Percentiles rank a stretch among this genome's conserved stretches.
Evolutionary conservation across 2,888 invertebrate species (phyloP).

Genomic region (Mythimna albipuncta): DNA sequence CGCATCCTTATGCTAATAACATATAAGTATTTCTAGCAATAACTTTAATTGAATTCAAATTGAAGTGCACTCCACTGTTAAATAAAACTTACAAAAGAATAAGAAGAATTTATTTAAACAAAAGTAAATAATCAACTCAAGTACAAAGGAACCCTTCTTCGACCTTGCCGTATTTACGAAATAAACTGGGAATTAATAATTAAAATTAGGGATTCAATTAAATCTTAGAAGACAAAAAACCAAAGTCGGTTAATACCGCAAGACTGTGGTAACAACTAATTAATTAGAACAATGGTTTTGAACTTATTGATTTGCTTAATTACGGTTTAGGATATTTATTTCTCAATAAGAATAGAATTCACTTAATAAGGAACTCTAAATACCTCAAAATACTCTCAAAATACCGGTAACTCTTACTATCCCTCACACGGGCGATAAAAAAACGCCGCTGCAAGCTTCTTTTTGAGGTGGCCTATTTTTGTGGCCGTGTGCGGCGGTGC

Average conservation of each 20-base stretch:
- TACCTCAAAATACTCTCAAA: no score
- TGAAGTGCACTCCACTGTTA: slow-evolving; percentile 19
- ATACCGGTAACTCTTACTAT: no score
- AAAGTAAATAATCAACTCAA: slow-evolving; percentile 12
- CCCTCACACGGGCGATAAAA: no score
- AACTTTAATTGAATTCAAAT: slow-evolving; percentile 21
- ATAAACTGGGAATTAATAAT: slow-evolving; percentile 13
- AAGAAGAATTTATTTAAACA: background rate
- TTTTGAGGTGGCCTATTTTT: no score
- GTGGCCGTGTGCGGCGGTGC: no score
- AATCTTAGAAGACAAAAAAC: slow-evolving; percentile 15
- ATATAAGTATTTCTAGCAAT: slow-evolving; percentile 12
- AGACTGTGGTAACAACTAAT: slow-evolving; percentile 34
- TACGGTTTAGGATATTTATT: background rate
- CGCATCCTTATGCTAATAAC: slow-evolving; percentile 6
- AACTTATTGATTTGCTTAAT: slow-evolving; percentile 15
- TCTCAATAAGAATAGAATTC: no score
- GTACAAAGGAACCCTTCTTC: slow-evolving; percentile 12
- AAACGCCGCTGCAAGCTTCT: no score
- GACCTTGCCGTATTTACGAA: slow-evolving; percentile 5
- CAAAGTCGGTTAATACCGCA: slow-evolving; percentile 22
- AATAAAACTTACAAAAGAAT: slow-evolving; percentile 3
- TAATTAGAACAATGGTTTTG: slow-evolving; percentile 2
- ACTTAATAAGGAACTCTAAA: no score
- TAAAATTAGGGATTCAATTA: slow-evolving; percentile 31